These are phyloP conservation scores for Emydocephalus ijimae DNA, from an alignment of 2,113 vertebrate species.

Conservation along the genomic window DNA sequence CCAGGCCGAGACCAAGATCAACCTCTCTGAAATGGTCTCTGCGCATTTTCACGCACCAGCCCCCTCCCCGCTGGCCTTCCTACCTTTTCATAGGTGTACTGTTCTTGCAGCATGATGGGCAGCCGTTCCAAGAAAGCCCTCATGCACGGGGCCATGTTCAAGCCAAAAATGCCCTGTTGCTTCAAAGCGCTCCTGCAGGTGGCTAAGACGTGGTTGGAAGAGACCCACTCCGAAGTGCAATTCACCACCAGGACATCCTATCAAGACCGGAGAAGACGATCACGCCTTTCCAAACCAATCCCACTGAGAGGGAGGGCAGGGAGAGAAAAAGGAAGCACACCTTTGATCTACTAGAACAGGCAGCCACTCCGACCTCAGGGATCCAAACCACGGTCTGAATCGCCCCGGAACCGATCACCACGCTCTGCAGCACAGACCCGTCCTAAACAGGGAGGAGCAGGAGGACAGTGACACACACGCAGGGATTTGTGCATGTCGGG, in stretches of 20 bases:
- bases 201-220: slow-evolving; percentile 86
- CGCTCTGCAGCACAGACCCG: slow-evolving; percentile 89
- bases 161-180: slow-evolving; percentile 89
- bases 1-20: no score
- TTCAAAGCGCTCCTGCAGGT: slow-evolving; percentile 90
- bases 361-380: slow-evolving; percentile 92
- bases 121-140: slow-evolving; percentile 91
- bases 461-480: no score
- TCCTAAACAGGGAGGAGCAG: slow-evolving; percentile 71
- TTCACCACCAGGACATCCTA: slow-evolving; percentile 95
- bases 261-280: slow-evolving; percentile 16
- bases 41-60: neutral
- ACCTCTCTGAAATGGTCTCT: no score
- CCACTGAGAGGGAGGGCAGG: neutral
- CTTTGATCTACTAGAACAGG: slow-evolving; percentile 97
- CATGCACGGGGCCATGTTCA: slow-evolving; percentile 96
- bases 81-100: slow-evolving; percentile 96
- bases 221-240: slow-evolving; percentile 87
- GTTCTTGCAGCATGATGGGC: slow-evolving; percentile 95
- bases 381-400: slow-evolving; percentile 94
- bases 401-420: slow-evolving; percentile 91
- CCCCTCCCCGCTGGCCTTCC: neutral
- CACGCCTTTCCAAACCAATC: neutral
- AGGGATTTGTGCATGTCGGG: neutral
- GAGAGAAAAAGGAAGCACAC: slow-evolving; percentile 56